Evolutionary conservation across 1,140 invertebrate species (phyloP).

Genomic region (Aphaenogaster ashmeadi): DNA sequence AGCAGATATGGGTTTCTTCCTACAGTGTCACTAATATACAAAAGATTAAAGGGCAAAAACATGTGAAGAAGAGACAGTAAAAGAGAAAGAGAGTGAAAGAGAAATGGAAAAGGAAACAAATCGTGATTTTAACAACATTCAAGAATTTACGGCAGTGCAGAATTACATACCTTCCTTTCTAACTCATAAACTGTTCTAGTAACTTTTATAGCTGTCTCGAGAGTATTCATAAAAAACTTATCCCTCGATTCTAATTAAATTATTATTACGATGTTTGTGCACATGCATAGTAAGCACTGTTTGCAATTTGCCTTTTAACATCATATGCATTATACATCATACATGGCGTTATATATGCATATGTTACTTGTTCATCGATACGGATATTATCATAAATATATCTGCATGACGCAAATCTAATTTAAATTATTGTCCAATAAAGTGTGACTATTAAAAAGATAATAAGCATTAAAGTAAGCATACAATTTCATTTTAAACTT

Average conservation of each 20-base stretch:
- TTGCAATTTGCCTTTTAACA: constrained; percentile 1
- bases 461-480: not conserved
- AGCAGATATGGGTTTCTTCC: not conserved
- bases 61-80: not conserved
- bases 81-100: not conserved
- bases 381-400: not conserved
- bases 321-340: not conserved
- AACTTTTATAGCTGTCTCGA: not conserved
- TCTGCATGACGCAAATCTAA: not conserved
- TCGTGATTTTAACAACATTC: constrained; percentile 39
- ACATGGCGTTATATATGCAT: not conserved
- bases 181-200: not conserved
- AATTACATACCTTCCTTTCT: constrained; percentile 17
- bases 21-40: not conserved
- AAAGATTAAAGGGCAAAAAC: not conserved
- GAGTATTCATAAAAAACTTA: constrained; percentile 41
- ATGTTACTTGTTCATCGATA: not conserved
- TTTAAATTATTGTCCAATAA: constrained; percentile 6
- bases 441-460: not conserved
- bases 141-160: constrained; percentile 11
- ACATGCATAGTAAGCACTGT: not conserved
- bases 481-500: not conserved
- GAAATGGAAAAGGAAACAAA: constrained; percentile 6
- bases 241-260: constrained; percentile 42
- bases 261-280: constrained; percentile 11